Evolutionary conservation across 2,113 vertebrate genomes (phyloP).

Genomic region (Rana temporaria): DNA sequence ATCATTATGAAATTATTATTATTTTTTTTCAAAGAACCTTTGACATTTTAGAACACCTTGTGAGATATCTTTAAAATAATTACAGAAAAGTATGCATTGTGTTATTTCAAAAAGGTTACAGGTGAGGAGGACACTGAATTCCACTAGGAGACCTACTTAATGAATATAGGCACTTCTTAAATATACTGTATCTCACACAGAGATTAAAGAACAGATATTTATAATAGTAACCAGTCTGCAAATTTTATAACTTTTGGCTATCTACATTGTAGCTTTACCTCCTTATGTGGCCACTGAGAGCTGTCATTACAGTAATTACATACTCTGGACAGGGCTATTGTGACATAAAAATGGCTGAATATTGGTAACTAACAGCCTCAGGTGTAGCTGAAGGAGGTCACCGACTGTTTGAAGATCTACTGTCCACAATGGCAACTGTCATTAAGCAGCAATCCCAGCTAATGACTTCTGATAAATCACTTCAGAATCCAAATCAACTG

Average conservation of each 20-base stretch:
- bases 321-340: conserved; percentile 25
- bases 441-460: conserved; percentile 47
- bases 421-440: conserved; percentile 37
- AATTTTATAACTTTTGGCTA: not conserved
- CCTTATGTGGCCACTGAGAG: conserved; percentile 24
- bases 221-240: not conserved
- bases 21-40: too few species aligned
- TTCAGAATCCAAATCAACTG: conserved; percentile 19
- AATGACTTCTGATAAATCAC: conserved; percentile 32
- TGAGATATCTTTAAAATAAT: too few species aligned
- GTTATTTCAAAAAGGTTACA: too few species aligned
- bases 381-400: conserved; percentile 46
- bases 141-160: too few species aligned
- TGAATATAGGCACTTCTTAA: too few species aligned
- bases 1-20: too few species aligned
- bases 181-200: not conserved
- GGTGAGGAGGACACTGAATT: too few species aligned
- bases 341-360: conserved; percentile 32
- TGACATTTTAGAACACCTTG: too few species aligned
- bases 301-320: conserved; percentile 46
- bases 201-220: not conserved
- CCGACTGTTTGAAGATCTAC: conserved; percentile 38
- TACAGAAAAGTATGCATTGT: too few species aligned
- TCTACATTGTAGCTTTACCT: conserved; percentile 24
- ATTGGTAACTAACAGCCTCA: conserved; percentile 39